These are phyloP conservation scores for Phymatocera aterrima DNA, from an alignment of 2,888 invertebrate species.

Conservation along the genomic window DNA sequence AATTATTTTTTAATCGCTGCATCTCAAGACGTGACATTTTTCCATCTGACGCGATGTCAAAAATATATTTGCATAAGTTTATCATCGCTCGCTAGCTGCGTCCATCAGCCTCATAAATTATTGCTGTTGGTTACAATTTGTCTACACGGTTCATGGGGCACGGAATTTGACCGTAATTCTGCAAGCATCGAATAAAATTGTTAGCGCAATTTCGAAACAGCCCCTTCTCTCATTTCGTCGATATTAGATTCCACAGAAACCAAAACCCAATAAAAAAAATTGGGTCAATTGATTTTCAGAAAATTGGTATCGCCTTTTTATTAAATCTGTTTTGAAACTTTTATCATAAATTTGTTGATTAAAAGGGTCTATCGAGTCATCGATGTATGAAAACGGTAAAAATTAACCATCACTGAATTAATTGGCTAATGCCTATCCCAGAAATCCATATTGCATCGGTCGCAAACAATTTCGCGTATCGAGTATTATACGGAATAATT, in stretches of 20 bases:
- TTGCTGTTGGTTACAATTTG: slow-evolving; percentile 13
- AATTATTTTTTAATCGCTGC: neutral
- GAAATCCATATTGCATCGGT: neutral
- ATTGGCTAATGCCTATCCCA: neutral
- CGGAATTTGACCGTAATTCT: neutral
- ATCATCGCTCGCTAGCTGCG: slow-evolving; percentile 1
- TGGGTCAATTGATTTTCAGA: too few relatives aligned
- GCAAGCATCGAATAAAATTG: neutral
- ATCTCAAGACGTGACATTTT: neutral
- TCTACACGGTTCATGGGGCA: slow-evolving; percentile 19
- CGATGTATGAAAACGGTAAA: neutral
- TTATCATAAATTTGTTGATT: neutral
- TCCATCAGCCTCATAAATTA: slow-evolving; percentile 15
- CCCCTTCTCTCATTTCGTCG: neutral
- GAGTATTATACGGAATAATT: slow-evolving; percentile 61
- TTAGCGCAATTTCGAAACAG: neutral
- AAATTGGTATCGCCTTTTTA: too few relatives aligned
- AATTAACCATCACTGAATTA: neutral
- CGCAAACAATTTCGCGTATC: slow-evolving; percentile 4
- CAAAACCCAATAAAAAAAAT: too few relatives aligned
- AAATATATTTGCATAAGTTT: slow-evolving; percentile 25
- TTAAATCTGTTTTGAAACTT: neutral
- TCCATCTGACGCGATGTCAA: slow-evolving; percentile 26
- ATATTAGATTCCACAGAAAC: neutral
- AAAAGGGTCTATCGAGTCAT: neutral